Evolutionary conservation across 2,888 invertebrate species (phyloP), one percentile per base, ranked within the genome.

Genomic region (Noctuana brunneofusca): DNA sequence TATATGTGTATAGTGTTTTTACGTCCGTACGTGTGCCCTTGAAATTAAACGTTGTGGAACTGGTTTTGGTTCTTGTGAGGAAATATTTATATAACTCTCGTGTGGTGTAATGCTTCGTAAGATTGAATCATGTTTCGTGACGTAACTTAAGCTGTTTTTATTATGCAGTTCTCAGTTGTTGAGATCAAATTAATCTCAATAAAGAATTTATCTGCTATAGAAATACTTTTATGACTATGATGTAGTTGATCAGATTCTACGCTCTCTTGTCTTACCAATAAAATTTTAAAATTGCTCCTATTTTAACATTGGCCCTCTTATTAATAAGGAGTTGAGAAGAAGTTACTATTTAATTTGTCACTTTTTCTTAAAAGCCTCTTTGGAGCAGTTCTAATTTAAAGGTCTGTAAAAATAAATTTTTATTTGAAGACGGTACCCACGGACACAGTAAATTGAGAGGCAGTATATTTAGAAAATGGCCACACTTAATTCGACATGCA

Each of bases 1-100:
- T 41, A 50, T 58, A 18, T 52, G 43, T 35, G 16, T 62, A 49
- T 14, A 54, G 0, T 43, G 24, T 35, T 16, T 55, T 38, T 62
- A 30, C 38, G 62, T 49, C 18, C 16, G 41, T 38, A 27, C 63
- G 65, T 43, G 68, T 43, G 68, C 69, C 69, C 69, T 69, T 69
- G 69, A 64, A 63, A 18, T 41, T 49, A 48, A 59, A 56, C 35
- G 64, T 30, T 57, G 32, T 46, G 30, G 58, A 65, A 67, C 66
- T 58, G 65, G 69, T 68, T 65, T 46, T 50, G 16, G 58, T 67
- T 66, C 60, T 69, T 67, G 65, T 66, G 60, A 65, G 68, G 68
- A 65, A 66, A 66, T 65, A 56, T 67, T 68, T 69, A 66, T 65
- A 57, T 65, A 67, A 64, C 66, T 63, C 66, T 63, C 64, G 60